Percentiles rank a stretch among this genome's conserved stretches.
These are phyloP conservation scores for Argyrosomus regius DNA, from an alignment of 2,797 vertebrate species.

Conservation along the genomic window DNA sequence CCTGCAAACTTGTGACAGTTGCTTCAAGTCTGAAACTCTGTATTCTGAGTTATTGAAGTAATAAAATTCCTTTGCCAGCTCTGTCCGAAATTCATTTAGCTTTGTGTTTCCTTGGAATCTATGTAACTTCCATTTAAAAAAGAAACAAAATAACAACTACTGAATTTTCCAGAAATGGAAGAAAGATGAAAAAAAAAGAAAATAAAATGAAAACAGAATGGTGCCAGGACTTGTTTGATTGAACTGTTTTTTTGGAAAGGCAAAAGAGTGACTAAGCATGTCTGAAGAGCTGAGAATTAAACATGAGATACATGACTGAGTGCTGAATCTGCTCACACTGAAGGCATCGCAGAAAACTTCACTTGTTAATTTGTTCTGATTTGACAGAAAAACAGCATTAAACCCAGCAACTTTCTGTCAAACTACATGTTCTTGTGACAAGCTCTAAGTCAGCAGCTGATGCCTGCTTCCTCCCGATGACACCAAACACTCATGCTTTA, in stretches of 20 bases:
- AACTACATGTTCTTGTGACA: constrained; percentile 32
- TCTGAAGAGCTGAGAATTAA: constrained; percentile 51
- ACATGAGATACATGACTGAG: constrained; percentile 39
- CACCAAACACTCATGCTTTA: constrained; percentile 57
- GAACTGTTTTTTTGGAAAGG: constrained; percentile 35
- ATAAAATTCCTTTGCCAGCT: constrained; percentile 80
- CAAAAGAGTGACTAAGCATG: constrained; percentile 46
- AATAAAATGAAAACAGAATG: constrained; percentile 26
- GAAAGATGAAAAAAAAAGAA: constrained; percentile 48
- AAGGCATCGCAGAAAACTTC: constrained; percentile 26
- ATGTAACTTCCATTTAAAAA: constrained; percentile 59
- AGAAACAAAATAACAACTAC: constrained; percentile 33
- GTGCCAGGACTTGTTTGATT: constrained; percentile 59
- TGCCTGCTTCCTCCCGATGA: constrained; percentile 33
- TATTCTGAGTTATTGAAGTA: constrained; percentile 80
- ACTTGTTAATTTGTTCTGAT: constrained; percentile 39
- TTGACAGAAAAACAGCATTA: constrained; percentile 46
- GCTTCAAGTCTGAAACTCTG: constrained; percentile 90
- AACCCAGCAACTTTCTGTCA: constrained; percentile 39
- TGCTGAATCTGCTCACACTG: constrained; percentile 46
- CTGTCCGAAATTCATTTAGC: constrained; percentile 72
- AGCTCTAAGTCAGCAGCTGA: constrained; percentile 32
- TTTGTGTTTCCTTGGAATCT: constrained; percentile 69
- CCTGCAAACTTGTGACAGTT: constrained; percentile 85
- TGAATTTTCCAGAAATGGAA: constrained; percentile 61